phyloP scores from a whole-genome alignment of 2,113 vertebrate genomes.

The Thalassoma bifasciatum region DNA sequence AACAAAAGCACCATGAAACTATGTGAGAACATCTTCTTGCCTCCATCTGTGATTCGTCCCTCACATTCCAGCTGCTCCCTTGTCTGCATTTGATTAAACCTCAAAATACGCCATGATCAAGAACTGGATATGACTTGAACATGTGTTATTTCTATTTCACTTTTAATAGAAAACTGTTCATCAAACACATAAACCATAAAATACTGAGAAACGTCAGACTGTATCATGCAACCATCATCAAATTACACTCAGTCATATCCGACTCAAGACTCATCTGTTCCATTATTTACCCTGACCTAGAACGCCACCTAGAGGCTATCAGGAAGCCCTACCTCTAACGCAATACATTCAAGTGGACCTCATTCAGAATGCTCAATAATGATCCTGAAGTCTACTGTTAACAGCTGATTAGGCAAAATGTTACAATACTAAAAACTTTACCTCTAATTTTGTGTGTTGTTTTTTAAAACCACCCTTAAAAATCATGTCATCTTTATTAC shows the following conservation, averaged over 20 bases:
- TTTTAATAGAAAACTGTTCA: constrained; percentile 81
- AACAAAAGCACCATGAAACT: constrained; percentile 52
- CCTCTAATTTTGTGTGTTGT: constrained; percentile 14
- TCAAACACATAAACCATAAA: constrained; percentile 75
- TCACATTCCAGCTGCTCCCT: constrained; percentile 56
- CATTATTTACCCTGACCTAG: constrained; percentile 66
- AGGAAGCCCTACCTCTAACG: constrained; percentile 30
- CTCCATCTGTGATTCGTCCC: constrained; percentile 56
- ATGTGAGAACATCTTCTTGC: constrained; percentile 46
- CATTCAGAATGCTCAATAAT: constrained; percentile 15
- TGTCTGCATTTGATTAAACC: constrained; percentile 62
- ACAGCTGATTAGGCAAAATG: constrained; percentile 31
- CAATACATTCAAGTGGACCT: constrained; percentile 44
- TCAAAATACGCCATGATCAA: constrained; percentile 63
- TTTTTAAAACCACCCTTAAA: constrained; percentile 22
- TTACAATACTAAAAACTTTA: constrained; percentile 22
- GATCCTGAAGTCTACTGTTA: background rate
- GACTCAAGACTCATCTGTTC: constrained; percentile 39
- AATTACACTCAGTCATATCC: constrained; percentile 64
- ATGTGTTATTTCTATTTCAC: constrained; percentile 75
- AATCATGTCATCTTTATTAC: constrained; percentile 35
- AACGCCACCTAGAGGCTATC: constrained; percentile 77
- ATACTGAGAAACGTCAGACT: constrained; percentile 66
- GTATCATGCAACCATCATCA: constrained; percentile 74
- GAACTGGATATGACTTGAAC: constrained; percentile 70